phyloP scores from a whole-genome alignment of 2,888 invertebrate species.

The Tenthredo scrophulariae region DNA sequence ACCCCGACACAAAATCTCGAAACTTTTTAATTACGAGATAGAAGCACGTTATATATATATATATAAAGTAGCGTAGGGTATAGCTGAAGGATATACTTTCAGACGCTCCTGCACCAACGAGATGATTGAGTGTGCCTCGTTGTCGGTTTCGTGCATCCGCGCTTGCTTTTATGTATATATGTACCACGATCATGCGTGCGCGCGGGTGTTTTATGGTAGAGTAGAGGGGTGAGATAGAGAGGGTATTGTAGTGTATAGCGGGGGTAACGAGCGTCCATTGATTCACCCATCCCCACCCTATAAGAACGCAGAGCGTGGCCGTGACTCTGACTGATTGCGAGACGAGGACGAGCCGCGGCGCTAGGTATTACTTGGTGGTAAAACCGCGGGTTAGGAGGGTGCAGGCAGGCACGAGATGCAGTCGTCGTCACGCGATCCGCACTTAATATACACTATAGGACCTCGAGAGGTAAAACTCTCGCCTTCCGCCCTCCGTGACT shows the following conservation, averaged over 20 bases:
- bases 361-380: constrained; percentile 25
- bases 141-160: background rate
- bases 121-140: background rate
- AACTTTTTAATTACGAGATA: constrained; percentile 30
- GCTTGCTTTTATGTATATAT: background rate
- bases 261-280: constrained; percentile 51
- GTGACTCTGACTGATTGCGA: constrained; percentile 72
- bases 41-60: background rate
- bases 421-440: constrained; percentile 40
- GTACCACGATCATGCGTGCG: background rate
- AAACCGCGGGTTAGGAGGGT: constrained; percentile 1
- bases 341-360: constrained; percentile 7
- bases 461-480: background rate
- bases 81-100: background rate
- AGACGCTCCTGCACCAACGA: background rate
- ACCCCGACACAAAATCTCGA: constrained; percentile 28
- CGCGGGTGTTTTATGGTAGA: constrained; percentile 24
- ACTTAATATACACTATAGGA: constrained; percentile 23
- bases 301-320: constrained; percentile 73
- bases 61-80: background rate
- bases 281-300: constrained; percentile 30
- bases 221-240: background rate
- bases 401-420: constrained; percentile 25
- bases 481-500: background rate
- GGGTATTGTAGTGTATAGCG: constrained; percentile 10